Percentiles rank a stretch among this genome's conserved stretches.
Evolutionary conservation across 2,888 invertebrate species (phyloP).

Genomic region (Pyrrhia umbra): DNA sequence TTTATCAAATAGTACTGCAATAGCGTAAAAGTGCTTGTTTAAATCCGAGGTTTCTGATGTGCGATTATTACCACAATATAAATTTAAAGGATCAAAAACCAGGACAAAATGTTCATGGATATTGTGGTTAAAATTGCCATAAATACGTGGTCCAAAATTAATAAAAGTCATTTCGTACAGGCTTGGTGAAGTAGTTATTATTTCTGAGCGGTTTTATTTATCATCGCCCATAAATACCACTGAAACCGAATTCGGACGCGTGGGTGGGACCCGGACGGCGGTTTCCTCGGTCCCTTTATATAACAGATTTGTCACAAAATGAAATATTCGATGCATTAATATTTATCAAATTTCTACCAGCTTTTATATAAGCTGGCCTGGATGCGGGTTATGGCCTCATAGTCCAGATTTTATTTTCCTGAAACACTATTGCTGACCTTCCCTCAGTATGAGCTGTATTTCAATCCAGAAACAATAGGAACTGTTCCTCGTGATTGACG

Average conservation of each 20-base stretch:
- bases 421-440: not conserved
- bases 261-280: conserved; percentile 49
- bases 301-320: conserved; percentile 58
- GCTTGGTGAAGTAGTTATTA: conserved; percentile 53
- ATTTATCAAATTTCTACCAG: conserved; percentile 49
- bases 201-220: conserved; percentile 57
- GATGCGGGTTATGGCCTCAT: not conserved
- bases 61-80: conserved; percentile 1
- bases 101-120: conserved; percentile 13
- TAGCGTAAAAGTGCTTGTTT: conserved; percentile 6
- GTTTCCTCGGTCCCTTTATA: conserved; percentile 59
- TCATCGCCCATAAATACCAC: conserved; percentile 56
- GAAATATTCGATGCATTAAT: conserved; percentile 58
- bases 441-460: not conserved
- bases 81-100: conserved; percentile 10
- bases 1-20: not conserved
- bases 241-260: conserved; percentile 50
- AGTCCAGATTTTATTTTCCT: not conserved
- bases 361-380: conserved; percentile 25
- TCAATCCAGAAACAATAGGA: not conserved
- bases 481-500: no score
- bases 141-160: conserved; percentile 34
- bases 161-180: conserved; percentile 48
- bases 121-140: conserved; percentile 24
- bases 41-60: not conserved